Percentiles rank a stretch among this genome's conserved stretches.
Conservation (phyloP, 2,797 vertebrate species). For the Fistularia commersonii region DNA sequence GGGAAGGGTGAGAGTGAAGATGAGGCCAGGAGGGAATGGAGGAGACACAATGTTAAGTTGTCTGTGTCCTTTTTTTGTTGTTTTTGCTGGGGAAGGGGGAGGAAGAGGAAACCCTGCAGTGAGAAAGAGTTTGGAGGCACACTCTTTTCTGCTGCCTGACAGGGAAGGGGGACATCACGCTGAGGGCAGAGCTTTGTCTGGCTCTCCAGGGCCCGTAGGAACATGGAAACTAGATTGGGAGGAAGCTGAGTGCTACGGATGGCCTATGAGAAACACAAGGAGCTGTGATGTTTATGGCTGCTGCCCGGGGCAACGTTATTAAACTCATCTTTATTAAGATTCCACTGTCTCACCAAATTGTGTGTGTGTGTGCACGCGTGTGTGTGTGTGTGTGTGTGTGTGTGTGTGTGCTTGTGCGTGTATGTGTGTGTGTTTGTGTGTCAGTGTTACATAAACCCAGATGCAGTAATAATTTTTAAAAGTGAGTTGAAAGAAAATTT, state of each 20-base stretch:
- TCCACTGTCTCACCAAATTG: constrained; percentile 7
- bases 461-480: too few relatives aligned
- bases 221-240: constrained; percentile 18
- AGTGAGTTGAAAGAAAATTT: too few relatives aligned
- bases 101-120: constrained; percentile 21
- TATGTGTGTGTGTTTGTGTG: too few relatives aligned
- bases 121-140: constrained; percentile 15
- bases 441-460: too few relatives aligned
- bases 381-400: too few relatives aligned
- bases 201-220: constrained; percentile 16
- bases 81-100: constrained; percentile 3
- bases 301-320: constrained; percentile 17
- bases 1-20: constrained; percentile 4
- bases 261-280: constrained; percentile 20
- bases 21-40: constrained; percentile 7
- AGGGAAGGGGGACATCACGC: constrained; percentile 40
- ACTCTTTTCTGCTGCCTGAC: constrained; percentile 33
- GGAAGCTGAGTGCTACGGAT: constrained; percentile 15
- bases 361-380: too few relatives aligned
- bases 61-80: constrained; percentile 1
- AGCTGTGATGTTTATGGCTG: constrained; percentile 25
- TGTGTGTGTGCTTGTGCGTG: too few relatives aligned
- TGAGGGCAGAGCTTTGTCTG: constrained; percentile 50
- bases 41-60: constrained; percentile 17
- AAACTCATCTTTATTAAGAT: constrained; percentile 42